These are phyloP conservation scores for Anisognathus igniventris DNA, from an alignment of 2,797 vertebrate species.

Conservation along the genomic window DNA sequence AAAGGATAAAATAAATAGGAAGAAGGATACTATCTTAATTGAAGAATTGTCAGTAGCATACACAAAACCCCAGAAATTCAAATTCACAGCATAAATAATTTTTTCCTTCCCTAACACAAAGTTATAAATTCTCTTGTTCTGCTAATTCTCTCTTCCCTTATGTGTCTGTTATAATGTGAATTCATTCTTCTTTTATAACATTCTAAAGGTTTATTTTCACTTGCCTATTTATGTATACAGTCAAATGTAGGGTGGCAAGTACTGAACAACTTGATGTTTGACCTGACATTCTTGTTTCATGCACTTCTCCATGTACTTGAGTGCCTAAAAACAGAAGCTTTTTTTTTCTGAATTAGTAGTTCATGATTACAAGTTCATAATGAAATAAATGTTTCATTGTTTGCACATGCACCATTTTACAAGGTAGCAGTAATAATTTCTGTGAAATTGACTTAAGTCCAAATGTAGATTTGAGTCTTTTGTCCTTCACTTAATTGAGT, in stretches of 20 bases:
- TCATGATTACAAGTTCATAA: neutral
- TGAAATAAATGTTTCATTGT: neutral
- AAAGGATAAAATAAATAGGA: neutral
- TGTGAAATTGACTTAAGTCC: neutral
- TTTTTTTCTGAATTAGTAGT: neutral
- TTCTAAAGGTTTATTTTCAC: neutral
- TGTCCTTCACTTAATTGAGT: accelerated
- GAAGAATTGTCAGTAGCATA: neutral
- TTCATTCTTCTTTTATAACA: neutral
- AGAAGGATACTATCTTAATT: neutral
- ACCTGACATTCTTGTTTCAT: neutral
- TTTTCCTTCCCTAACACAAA: neutral
- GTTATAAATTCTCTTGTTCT: neutral
- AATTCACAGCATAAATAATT: neutral
- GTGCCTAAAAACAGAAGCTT: neutral
- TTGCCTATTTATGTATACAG: neutral
- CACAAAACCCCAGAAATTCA: neutral
- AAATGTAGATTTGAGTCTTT: neutral
- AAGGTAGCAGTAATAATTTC: neutral
- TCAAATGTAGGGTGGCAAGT: neutral
- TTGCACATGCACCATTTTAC: neutral
- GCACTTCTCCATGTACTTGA: neutral
- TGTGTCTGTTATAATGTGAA: accelerated
- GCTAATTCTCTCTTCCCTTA: neutral
- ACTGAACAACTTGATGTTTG: neutral